Percentiles rank a stretch among this genome's conserved stretches.
These are phyloP conservation scores for Liparis tanakae DNA, from an alignment of 2,797 vertebrate species.

Conservation along the genomic window DNA sequence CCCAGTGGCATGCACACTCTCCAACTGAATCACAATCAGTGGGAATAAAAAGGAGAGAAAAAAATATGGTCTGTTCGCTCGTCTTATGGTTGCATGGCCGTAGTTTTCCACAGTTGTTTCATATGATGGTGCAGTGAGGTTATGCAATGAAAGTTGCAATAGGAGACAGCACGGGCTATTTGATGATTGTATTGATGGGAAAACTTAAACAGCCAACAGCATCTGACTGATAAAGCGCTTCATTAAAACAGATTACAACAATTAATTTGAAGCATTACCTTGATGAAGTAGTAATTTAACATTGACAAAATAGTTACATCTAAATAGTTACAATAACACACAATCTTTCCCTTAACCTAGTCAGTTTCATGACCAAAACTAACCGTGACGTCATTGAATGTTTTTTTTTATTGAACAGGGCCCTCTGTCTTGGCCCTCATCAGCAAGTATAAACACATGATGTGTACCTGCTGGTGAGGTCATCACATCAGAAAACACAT, in stretches of 20 bases:
- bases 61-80: conserved; percentile 15
- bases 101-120: conserved; percentile 35
- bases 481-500: background rate
- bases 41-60: conserved; percentile 7
- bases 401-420: background rate
- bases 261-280: background rate
- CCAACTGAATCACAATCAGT: conserved; percentile 62
- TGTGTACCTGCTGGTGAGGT: background rate
- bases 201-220: background rate
- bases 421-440: background rate
- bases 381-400: background rate
- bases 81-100: conserved; percentile 38
- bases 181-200: conserved; percentile 10
- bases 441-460: background rate
- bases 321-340: background rate
- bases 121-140: conserved; percentile 24
- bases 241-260: background rate
- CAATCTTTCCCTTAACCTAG: background rate
- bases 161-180: conserved; percentile 2
- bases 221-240: background rate
- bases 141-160: conserved; percentile 36
- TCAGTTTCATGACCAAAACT: background rate
- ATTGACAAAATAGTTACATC: background rate
- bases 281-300: background rate
- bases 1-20: conserved; percentile 54